Conservation (phyloP, 2,797 vertebrate species). For the Coregonus suidteri region DNA sequence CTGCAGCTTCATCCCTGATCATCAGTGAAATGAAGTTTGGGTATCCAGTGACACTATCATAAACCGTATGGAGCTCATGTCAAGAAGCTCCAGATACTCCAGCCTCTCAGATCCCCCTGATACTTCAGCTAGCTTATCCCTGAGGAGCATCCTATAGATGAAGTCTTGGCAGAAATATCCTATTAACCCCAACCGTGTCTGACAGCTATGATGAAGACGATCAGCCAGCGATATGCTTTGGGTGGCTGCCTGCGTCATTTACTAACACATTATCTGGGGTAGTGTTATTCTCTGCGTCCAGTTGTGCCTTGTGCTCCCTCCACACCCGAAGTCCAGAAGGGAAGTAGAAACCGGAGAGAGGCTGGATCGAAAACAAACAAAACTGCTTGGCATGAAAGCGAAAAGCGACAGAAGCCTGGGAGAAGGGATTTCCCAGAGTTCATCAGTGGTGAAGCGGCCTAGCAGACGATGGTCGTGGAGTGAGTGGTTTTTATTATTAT, state of each 20-base stretch:
- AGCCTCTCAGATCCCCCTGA: neutral
- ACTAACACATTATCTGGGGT: too few relatives aligned
- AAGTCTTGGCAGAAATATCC: neutral
- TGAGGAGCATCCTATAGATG: neutral
- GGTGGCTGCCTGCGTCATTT: too few relatives aligned
- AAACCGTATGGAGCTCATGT: neutral
- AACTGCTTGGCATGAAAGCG: neutral
- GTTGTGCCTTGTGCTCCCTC: neutral
- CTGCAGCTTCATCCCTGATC: neutral
- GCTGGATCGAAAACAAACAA: slow-evolving; percentile 24
- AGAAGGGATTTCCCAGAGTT: slow-evolving; percentile 40
- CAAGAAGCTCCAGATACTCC: neutral
- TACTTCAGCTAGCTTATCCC: neutral
- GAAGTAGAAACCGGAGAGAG: neutral
- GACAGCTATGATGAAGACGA: neutral
- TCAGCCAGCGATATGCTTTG: neutral
- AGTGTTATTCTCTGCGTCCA: neutral
- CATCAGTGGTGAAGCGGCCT: slow-evolving; percentile 37
- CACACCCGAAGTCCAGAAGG: neutral
- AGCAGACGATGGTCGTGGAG: slow-evolving; percentile 50
- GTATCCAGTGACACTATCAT: neutral
- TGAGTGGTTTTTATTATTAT: slow-evolving; percentile 12
- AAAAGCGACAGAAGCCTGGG: slow-evolving; percentile 11
- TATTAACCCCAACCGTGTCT: neutral
- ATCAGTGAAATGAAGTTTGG: neutral